Base-by-base conservation (phyloP, 2,113 vertebrate genomes). In the Caranx melampygus region DNA sequence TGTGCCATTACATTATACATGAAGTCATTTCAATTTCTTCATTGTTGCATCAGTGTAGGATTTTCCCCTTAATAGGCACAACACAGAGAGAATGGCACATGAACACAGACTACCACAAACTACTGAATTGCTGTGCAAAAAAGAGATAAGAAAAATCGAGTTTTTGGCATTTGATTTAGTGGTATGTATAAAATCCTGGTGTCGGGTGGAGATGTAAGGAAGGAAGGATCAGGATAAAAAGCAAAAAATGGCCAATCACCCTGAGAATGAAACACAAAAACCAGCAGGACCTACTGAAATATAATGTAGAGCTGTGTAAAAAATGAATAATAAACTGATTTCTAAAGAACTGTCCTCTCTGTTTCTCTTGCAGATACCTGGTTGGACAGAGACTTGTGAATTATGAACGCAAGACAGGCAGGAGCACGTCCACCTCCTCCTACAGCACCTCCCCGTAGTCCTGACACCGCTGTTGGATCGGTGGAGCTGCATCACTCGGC, bases 301-400 rank as follows among this genome's bases (percentile, higher is more conserved):
- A 4, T 37, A 37, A 37, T 4, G 35, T 37, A 37, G 7, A 37
- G 35, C 7, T 37, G 7, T 5, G 3, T 37, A 5, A 37, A 37
- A 37, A 37, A 37, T 5, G 7, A 37, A 37, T 5, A 37, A 37
- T 1, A 54, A 34, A 60, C 1, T 14, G 0, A 54, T 44, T 68
- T 62, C 6, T 37, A 6, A 60, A 40, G 16, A 15, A 12, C 45
- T 44, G 3, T 71, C 8, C 51, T 42, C 40, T 55, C 49, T 18
- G 16, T 47, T 40, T 42, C 18, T 67, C 60, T 45, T 64, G 11
- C 91, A 99, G 98, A 88, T 99, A 99, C 92, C 96, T 99, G 85
- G 98, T 99, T 71, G 98, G 98, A 63, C 98, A 99, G 70, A 95
- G 97, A 64, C 96, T 99, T 66, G 97, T 99, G 75, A 99, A 99